Percentiles rank a stretch among this genome's conserved stretches.
Evolutionary conservation across 2,113 vertebrate genomes (phyloP).

Genomic region (Probosciger aterrimus): DNA sequence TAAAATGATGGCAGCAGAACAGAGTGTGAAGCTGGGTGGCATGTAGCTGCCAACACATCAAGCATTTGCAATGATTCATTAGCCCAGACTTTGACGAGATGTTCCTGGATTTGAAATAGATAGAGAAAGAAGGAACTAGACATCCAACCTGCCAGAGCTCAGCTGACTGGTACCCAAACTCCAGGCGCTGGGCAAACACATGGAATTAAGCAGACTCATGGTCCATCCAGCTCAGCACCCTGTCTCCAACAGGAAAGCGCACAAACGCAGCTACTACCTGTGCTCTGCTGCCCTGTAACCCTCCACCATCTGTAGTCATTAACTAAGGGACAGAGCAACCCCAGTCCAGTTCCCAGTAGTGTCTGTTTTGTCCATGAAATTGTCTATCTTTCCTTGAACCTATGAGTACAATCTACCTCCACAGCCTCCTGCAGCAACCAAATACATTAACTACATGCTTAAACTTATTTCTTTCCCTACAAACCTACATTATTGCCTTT

Average conservation of each 20-base stretch:
- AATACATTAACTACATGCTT: not conserved
- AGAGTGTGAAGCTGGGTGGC: constrained; percentile 64
- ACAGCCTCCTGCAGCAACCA: not conserved
- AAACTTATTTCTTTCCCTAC: not conserved
- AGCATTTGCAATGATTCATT: constrained; percentile 62
- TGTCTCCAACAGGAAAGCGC: not conserved
- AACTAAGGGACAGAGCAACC: not conserved
- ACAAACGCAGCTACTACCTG: not conserved
- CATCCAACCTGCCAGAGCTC: not conserved
- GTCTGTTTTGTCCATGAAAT: not conserved
- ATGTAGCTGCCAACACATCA: constrained; percentile 57
- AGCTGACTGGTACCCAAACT: not conserved
- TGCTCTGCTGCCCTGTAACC: not conserved
- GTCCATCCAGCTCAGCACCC: not conserved
- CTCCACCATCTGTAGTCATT: not conserved
- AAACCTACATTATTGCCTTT: not conserved
- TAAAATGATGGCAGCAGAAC: constrained; percentile 56
- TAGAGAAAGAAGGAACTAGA: not conserved
- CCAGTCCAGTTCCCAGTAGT: not conserved
- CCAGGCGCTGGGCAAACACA: not conserved
- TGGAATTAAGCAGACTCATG: not conserved
- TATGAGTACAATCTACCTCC: not conserved
- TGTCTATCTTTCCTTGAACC: not conserved
- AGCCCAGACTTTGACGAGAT: constrained; percentile 39
- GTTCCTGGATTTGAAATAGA: constrained; percentile 3